Percentiles rank a stretch among this genome's conserved stretches.
phyloP scores from a whole-genome alignment of 2,888 invertebrate species.

The Syritta pipiens region DNA sequence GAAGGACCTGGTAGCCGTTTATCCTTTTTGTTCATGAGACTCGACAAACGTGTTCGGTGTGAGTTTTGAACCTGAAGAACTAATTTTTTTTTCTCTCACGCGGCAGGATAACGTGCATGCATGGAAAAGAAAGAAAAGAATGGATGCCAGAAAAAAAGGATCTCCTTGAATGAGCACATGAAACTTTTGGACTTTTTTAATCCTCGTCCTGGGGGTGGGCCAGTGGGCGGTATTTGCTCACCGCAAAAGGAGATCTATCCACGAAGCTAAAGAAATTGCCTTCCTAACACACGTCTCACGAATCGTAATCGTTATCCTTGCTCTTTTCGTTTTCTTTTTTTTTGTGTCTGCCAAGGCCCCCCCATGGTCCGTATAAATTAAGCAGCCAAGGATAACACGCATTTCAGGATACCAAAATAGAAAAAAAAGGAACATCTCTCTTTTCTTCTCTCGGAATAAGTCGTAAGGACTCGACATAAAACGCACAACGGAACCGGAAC shows the following conservation, averaged over 20 bases:
- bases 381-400: constrained; percentile 43
- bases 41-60: no score
- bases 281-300: constrained; percentile 15
- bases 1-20: no score
- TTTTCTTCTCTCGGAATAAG: no score
- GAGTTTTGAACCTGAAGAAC: no score
- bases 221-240: no score
- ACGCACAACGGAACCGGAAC: background rate
- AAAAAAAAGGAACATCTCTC: background rate
- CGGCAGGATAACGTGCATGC: no score
- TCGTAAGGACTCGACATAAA: background rate
- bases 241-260: constrained; percentile 5
- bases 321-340: background rate
- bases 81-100: no score
- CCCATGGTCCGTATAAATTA: constrained; percentile 40
- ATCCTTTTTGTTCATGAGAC: no score
- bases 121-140: no score
- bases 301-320: constrained; percentile 18
- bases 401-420: background rate
- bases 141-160: constrained; percentile 30
- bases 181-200: constrained; percentile 35
- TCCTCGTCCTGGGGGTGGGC: no score
- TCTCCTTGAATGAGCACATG: constrained; percentile 1
- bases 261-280: constrained; percentile 40
- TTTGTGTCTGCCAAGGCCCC: background rate